Base-by-base conservation (phyloP, 2,888 invertebrate species). In the Parnassius mnemosyne region DNA sequence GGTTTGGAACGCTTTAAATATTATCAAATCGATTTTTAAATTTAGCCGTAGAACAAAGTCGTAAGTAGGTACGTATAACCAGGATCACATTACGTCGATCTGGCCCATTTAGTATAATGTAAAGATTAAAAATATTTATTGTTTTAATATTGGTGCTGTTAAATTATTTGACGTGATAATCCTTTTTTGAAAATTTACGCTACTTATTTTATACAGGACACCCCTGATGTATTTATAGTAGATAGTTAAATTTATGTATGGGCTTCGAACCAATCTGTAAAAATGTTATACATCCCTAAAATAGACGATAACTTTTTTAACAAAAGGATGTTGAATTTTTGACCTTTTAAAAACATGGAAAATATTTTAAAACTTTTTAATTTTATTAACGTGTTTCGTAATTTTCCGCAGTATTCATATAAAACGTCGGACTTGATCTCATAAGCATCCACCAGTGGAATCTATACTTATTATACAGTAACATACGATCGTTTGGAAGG, bases 401-500 rank as follows among this genome's bases (percentile, higher is more conserved):
- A 16, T 55, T 51, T 34, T 51, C 56, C 34, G 25, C 16, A 54
- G 46, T 60, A 66, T 73, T 73, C 69, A 68, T 68, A 73, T 73
- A 75, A 81, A 80, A 78, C 78, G 80, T 83, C 84, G 85, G 81
- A 85, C 88, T 87, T 90, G 89, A 90, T 90, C 89, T 90, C 89
- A 89, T 86, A 78, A 77, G 78, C 84, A 83, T 81, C 87, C 86
- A 85, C 88, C 87, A 89, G 85, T 89, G 87, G 84, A 85, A 79
- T 77, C 80, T 79, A 79, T 74, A 70, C 67, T 68, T 69, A 68
- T 66, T 66, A 69, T 60, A 69, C 67, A 59, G 41, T 52, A 58
- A 63, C 56, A 64, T 63, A 65, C 64, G 68, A 69, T 71, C 69
- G 71, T 68, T 56, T 64, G 67, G 61, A 73, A 69, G 74, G 74